A percentile compares a stretch with the other conserved stretches of the same genome.
phyloP scores from a whole-genome alignment of 1,140 invertebrate genomes.

The Pogonomyrmex californicus region DNA sequence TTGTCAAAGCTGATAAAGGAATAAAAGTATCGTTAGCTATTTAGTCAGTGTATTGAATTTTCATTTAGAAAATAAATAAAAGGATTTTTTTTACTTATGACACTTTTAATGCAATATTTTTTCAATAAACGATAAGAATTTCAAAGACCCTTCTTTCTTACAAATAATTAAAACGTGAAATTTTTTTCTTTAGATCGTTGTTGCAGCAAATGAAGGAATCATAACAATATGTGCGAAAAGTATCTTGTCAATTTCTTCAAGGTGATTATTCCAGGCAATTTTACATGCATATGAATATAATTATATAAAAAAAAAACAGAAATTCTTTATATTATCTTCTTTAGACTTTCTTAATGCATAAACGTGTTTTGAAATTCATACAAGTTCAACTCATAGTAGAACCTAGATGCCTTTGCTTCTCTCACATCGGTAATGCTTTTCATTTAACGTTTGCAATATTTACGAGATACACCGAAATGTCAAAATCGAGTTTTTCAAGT shows the following conservation, averaged over 20 bases:
- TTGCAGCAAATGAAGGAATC: too few relatives aligned
- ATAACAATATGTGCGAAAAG: background rate
- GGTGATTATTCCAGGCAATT: background rate
- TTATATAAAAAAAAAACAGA: background rate
- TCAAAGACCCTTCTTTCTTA: too few relatives aligned
- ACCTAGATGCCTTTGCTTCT: background rate
- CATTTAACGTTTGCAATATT: slow-evolving; percentile 34
- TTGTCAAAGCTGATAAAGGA: too few relatives aligned
- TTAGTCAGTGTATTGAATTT: too few relatives aligned
- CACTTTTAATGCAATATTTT: too few relatives aligned
- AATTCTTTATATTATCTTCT: too few relatives aligned
- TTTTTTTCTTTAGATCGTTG: too few relatives aligned
- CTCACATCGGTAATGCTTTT: background rate
- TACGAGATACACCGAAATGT: slow-evolving; percentile 38
- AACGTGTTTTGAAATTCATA: background rate
- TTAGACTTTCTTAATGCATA: background rate
- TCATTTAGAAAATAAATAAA: too few relatives aligned
- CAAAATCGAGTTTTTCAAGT: slow-evolving; percentile 37
- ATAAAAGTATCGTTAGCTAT: too few relatives aligned
- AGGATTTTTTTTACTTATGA: too few relatives aligned
- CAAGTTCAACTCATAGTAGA: background rate
- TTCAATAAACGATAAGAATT: too few relatives aligned
- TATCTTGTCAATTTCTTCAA: background rate
- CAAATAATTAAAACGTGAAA: too few relatives aligned
- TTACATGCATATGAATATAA: background rate